Base-by-base conservation (phyloP, 2,797 vertebrate genomes). In the Podarcis lilfordi region DNA sequence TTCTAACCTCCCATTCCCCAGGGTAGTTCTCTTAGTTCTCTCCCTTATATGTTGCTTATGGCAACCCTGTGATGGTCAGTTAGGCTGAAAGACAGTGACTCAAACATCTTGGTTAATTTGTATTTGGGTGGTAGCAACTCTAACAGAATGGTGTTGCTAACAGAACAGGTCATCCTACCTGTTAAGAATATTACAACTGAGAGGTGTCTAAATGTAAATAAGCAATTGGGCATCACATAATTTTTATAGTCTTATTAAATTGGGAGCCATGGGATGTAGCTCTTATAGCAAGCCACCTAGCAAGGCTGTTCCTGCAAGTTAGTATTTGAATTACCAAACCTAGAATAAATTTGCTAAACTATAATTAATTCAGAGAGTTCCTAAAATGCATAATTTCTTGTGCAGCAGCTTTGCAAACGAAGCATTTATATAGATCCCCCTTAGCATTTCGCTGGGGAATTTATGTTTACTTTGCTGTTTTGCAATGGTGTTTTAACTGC, bases 401-500 rank as follows among this genome's bases (percentile, higher is more conserved):
- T 50, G 76, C 88, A 59, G 37, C 43, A 82, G 64, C 6, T 8
- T 88, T 92, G 89, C 89, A 90, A 93, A 84, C 61, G 76, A n/a
- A 91, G 88, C 91, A 91, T 75, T 92, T 85, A 45, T 40, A 80
- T 85, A 71, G 59, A 32, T 80, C 32, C 86, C 85, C 90, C 74
- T 85, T 87, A 43, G 90, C 75, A 86, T 83, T 93, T 91, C 71
- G 23, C 71, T 29, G 8, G 15, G 11, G 83, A 59, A 92, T 88
- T 92, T 5, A 13, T 77, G 75, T 32, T 45, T 88, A 89, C 87
- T 94, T 94, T 89, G 81, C 75, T 92, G 84, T 86, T 86, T 86
- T 90, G 71, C 86, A 92, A 92, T 92, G 92, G 92, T 21, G 90
- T 89, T 92, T 93, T 69, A 55, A 85, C 90, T 87, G 94, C 92